Evolutionary conservation across 2,888 invertebrate genomes (phyloP).

Genomic region (Drosophila nigricruria): DNA sequence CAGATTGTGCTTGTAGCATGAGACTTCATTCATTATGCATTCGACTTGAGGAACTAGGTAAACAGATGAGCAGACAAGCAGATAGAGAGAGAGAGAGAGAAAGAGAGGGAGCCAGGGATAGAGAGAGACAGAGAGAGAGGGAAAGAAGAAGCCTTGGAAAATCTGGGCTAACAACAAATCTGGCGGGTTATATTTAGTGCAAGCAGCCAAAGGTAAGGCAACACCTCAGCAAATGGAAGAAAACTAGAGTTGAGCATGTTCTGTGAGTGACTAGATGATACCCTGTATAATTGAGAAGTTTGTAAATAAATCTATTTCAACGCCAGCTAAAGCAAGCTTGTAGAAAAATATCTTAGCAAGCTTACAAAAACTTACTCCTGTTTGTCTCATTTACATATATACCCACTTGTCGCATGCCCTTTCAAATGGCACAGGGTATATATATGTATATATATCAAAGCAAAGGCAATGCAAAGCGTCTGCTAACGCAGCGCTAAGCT

Average conservation of each 20-base stretch:
- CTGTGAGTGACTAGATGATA: neutral
- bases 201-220: conserved; percentile 1
- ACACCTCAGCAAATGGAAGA: conserved; percentile 13
- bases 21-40: conserved; percentile 48
- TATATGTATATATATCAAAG: no score
- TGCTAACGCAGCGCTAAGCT: conserved; percentile 42
- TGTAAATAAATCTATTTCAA: neutral
- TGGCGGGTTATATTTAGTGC: conserved; percentile 17
- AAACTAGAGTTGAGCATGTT: neutral
- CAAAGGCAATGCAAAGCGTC: neutral
- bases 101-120: neutral
- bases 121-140: neutral
- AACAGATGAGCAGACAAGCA: neutral
- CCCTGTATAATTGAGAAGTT: neutral
- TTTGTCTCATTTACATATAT: no score
- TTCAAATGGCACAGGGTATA: conserved; percentile 2
- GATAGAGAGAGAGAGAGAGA: neutral
- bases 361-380: no score
- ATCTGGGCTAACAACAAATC: conserved; percentile 14
- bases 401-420: neutral
- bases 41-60: conserved; percentile 1
- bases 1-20: conserved; percentile 11
- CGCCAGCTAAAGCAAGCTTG: neutral
- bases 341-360: no score
- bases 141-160: conserved; percentile 3